Evolutionary conservation across 2,888 invertebrate genomes (phyloP), one percentile per base, ranked within the genome.

Genomic region (Chaitophorus viminalis): DNA sequence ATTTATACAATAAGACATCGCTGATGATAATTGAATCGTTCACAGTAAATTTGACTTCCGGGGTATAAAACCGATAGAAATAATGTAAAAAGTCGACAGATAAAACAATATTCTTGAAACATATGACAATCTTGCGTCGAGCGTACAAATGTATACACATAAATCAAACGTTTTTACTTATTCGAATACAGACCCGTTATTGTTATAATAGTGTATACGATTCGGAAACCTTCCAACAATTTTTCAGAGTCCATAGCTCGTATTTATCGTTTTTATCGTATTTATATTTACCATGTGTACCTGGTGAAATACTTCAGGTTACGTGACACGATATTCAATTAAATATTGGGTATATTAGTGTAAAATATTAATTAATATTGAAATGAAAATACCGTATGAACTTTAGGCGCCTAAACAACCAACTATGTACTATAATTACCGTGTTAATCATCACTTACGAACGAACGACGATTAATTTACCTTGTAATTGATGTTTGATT

Each of bases 21-120:
- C 21, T 52, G 72, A 72, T 54, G 72, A 72, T 72, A 82, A 82
- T 82, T 72, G 72, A 54, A 82, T 72, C 54, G 33, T 82, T 82
- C 72, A 54, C 82, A 36, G 54, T 82, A 54, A 72, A 82, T 82
- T 72, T 82, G 21, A n/a, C 74, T 72, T n/a, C 4, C 18, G 33
- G 65, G 60, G 6, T n/a, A n/a, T n/a, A 18, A 33, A 79, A 36
- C 21, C 14, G 68, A 70, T 29, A 29, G 14, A 70, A 68, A 68
- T 72, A 33, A 70, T 72, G 6, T 25, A 33, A 78, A 60, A 78
- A 33, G 39, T 29, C 29, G 65, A 39, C 29, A 39, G 36, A 52
- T 82, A 70, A 39, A 39, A 60, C 60, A 81, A 36, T 14, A 29
- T 68, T 68, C 33, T 75, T 5, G 3, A 60, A 33, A 78, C 78